Base-by-base conservation (phyloP, 1,140 invertebrate species). In the Grapholita molesta region DNA sequence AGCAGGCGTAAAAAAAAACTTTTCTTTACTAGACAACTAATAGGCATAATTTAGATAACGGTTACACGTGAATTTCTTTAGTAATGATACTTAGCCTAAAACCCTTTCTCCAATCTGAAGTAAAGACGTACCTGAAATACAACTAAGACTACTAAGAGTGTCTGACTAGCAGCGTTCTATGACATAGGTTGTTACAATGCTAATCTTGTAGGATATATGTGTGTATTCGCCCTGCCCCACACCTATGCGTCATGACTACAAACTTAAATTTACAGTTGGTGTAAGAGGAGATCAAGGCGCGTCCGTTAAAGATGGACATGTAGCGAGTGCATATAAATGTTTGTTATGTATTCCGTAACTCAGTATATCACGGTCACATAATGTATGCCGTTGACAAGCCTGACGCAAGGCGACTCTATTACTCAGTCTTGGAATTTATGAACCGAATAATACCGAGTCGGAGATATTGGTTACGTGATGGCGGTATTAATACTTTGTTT, bases 351-450 rank as follows among this genome's bases (percentile, higher is more conserved):
- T 61, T 61, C 55, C 55, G 55, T 61, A 61, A 61, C 55, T 30
- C 55, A 61, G 70, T 72, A 73, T 73, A 76, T 71, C 71, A 73
- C 69, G 55, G 71, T 30, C 67, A 83, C 76, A 79, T 82, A 85
- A 82, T 85, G 79, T 83, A 85, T 82, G 80, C 83, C 79, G 84
- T 85, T 80, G 72, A 82, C 81, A 83, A 81, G 77, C 75, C 76
- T 83, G 83, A 85, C 80, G 79, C 75, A 66, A 73, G 76, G 79
- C 77, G 79, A 84, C 79, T 85, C 78, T 86, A 86, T 87, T 87
- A 89, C 85, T 84, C 82, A 85, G 77, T 69, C 78, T 73, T 73
- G 78, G 75, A 86, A 88, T 87, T 87, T 88, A 87, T 86, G 85
- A 84, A 84, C 75, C 84, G 77, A 84, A 85, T 83, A 85, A 85